These are phyloP conservation scores for Castor canadensis DNA, from an alignment of 2,113 vertebrate species.

Conservation along the genomic window DNA sequence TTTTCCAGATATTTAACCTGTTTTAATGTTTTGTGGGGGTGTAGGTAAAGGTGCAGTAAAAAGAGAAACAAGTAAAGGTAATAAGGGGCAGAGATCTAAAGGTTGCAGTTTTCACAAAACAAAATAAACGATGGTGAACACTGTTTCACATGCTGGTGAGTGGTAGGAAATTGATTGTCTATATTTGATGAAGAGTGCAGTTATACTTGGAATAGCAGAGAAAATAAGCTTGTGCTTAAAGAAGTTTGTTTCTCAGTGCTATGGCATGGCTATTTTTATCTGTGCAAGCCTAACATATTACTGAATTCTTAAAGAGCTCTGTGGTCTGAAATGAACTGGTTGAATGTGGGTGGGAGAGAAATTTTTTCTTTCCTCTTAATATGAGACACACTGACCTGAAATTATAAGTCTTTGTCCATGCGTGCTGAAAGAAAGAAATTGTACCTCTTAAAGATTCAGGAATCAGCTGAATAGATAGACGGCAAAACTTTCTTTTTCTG, in stretches of 20 bases:
- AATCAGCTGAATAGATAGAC: not conserved
- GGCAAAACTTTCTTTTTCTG: not conserved
- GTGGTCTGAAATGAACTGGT: conserved; percentile 70
- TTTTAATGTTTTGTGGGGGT: not conserved
- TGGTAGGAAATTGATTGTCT: conserved; percentile 55
- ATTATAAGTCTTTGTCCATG: not conserved
- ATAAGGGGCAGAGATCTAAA: not conserved
- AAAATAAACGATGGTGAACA: not conserved
- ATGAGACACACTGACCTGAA: not conserved
- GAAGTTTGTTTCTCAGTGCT: conserved; percentile 72
- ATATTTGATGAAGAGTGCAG: conserved; percentile 53
- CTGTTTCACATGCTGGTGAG: conserved; percentile 36
- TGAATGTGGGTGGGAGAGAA: conserved; percentile 55
- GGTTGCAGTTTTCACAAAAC: not conserved
- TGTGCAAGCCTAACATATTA: conserved; percentile 45
- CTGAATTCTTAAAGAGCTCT: conserved; percentile 68
- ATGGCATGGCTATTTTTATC: conserved; percentile 73
- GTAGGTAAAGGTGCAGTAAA: not conserved
- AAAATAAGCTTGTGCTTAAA: conserved; percentile 46
- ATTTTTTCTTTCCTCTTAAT: not conserved
- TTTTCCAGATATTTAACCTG: not conserved
- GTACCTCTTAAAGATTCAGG: not conserved
- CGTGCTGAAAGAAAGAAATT: not conserved
- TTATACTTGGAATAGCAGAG: conserved; percentile 52
- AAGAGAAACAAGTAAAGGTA: not conserved